Base-by-base conservation (phyloP, 2,797 vertebrate species). In the Poeciliopsis paucimaculata region DNA sequence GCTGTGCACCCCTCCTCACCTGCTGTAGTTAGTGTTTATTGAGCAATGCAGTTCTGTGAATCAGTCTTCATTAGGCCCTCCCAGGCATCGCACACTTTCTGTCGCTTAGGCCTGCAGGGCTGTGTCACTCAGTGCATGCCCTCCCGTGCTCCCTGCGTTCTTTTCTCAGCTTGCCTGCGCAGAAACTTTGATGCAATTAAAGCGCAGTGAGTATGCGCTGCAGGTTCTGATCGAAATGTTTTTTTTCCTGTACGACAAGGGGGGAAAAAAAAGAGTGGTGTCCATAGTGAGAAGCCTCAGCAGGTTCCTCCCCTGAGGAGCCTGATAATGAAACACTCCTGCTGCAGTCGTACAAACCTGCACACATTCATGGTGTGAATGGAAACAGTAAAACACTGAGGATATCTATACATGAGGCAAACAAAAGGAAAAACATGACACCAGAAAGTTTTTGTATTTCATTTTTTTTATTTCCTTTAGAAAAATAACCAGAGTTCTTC, bases 321-420 rank as follows among this genome's bases (percentile, higher is more conserved):
- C 73, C 82, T 16, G 90, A 92, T 94, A 94, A 94, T 94, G 93
- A 92, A 94, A 94, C 92, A 89, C 92, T 89, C 88, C 70, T n/a
- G 81, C 80, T 85, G 31, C 87, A 70, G 3, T 77, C 83, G 10
- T 80, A 84, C 87, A 72, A 51, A 11, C 55, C 28, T 64, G 23
- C 77, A 72, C 51, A 68, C 76, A 55, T 5, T 51, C 68, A 23
- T 8, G 18, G 84, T 68, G 84, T 45, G 70, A 90, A 90, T 46
- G 78, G 72, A 88, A 85, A 89, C 80, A 81, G 20, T 78, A 41
- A 75, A 82, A 77, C 49, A 72, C 55, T 49, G n/a, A 18, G 75
- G 57, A 79, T 72, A 66, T 10, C 51, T 26, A 36, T 46, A 41
- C 62, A 57, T 3, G 45, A 12, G 26, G 9, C 15, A 43, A 31